Conservation (phyloP, 1,140 invertebrate species). For the Calycopis cecrops region DNA sequence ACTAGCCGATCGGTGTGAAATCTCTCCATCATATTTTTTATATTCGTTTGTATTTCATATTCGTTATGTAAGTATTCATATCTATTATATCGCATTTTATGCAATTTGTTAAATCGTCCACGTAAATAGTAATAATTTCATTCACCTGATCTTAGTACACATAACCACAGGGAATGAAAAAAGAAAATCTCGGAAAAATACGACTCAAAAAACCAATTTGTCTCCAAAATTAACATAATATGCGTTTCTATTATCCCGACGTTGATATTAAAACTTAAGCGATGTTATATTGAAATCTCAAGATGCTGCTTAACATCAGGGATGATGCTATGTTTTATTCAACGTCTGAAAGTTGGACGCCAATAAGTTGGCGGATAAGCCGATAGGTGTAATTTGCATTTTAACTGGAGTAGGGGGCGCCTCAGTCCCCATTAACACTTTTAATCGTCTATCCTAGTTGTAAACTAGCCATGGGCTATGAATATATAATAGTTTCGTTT, state of each 20-base stretch:
- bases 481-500: conserved; percentile 1
- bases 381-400: conserved; percentile 41
- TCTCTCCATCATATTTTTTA: too few relatives aligned
- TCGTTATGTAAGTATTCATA: too few relatives aligned
- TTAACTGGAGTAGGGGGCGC: conserved; percentile 29
- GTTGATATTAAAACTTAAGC: conserved; percentile 25
- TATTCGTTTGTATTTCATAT: too few relatives aligned
- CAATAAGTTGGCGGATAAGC: conserved; percentile 31
- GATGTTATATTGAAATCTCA: conserved; percentile 44
- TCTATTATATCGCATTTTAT: too few relatives aligned
- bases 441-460: conserved; percentile 19
- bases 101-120: too few relatives aligned
- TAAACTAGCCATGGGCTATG: conserved; percentile 7
- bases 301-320: conserved; percentile 48
- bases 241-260: conserved; percentile 13
- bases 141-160: too few relatives aligned
- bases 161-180: too few relatives aligned
- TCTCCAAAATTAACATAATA: conserved; percentile 13
- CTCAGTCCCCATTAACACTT: conserved; percentile 27
- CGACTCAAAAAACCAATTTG: conserved; percentile 1
- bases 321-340: conserved; percentile 47
- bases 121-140: too few relatives aligned
- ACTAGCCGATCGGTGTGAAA: too few relatives aligned
- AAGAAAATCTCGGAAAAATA: neutral
- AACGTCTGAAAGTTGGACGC: conserved; percentile 31